phyloP scores from a whole-genome alignment of 1,140 invertebrate species.

The Aphis gossypii region DNA sequence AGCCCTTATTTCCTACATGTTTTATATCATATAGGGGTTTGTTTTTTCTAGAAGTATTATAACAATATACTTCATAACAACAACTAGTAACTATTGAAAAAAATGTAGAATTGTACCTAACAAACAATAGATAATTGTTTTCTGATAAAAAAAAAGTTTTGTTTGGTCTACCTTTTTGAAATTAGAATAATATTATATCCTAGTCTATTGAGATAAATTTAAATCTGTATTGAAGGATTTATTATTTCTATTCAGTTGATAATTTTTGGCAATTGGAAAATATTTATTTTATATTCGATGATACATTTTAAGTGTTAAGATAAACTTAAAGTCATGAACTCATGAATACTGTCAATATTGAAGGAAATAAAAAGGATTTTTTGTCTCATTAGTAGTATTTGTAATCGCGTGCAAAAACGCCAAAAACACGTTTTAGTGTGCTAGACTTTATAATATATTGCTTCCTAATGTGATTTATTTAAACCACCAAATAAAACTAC shows the following conservation, averaged over 20 bases:
- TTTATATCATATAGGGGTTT: neutral
- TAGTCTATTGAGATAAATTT: neutral
- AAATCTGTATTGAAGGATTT: neutral
- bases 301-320: neutral
- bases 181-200: neutral
- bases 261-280: neutral
- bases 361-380: neutral
- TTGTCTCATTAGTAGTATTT: conserved; percentile 42
- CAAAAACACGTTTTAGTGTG: conserved; percentile 45
- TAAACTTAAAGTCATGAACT: neutral
- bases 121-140: neutral
- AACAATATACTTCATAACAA: neutral
- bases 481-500: conserved; percentile 27
- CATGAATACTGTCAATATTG: neutral
- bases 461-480: conserved; percentile 33
- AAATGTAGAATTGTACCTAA: neutral
- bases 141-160: neutral
- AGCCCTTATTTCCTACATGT: conserved; percentile 15
- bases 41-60: neutral
- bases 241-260: neutral
- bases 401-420: conserved; percentile 32
- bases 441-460: conserved; percentile 5
- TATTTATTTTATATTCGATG: neutral
- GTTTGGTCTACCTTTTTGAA: neutral
- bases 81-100: neutral